Percentiles rank a stretch among this genome's conserved stretches.
phyloP scores from a whole-genome alignment of 1,140 invertebrate genomes.

The Ditylenchus dipsaci region DNA sequence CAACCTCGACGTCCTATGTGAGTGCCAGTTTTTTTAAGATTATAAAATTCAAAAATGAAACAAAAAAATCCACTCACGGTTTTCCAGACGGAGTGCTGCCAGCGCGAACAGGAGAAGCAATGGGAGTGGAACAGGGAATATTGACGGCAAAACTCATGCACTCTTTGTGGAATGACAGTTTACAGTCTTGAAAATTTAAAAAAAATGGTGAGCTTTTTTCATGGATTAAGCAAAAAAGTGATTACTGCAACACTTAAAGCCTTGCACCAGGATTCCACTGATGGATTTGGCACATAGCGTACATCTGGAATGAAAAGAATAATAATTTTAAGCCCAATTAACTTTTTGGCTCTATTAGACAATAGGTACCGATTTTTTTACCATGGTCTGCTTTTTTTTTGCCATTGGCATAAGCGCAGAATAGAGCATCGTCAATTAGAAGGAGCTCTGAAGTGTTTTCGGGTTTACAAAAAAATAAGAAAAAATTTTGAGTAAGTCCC shows the following conservation, averaged over 20 bases:
- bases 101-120: conserved; percentile 22
- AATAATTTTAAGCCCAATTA: too few species aligned
- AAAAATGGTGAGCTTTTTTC: conserved; percentile 19
- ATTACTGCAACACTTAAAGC: conserved; percentile 69
- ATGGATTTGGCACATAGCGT: conserved; percentile 72
- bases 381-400: too few species aligned
- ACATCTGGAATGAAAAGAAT: conserved; percentile 61
- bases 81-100: conserved; percentile 11
- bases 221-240: neutral
- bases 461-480: too few species aligned
- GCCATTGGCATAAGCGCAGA: too few species aligned
- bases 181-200: conserved; percentile 68
- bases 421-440: too few species aligned
- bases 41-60: too few species aligned
- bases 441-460: too few species aligned
- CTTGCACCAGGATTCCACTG: conserved; percentile 72
- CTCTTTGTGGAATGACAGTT: conserved; percentile 77
- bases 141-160: conserved; percentile 61
- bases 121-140: conserved; percentile 51
- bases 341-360: too few species aligned
- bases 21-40: too few species aligned
- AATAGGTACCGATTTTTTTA: too few species aligned
- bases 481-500: too few species aligned
- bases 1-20: too few species aligned
- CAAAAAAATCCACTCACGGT: conserved; percentile 36